These are phyloP conservation scores for Carapus acus DNA, from an alignment of 2,797 vertebrate genomes.

Conservation along the genomic window DNA sequence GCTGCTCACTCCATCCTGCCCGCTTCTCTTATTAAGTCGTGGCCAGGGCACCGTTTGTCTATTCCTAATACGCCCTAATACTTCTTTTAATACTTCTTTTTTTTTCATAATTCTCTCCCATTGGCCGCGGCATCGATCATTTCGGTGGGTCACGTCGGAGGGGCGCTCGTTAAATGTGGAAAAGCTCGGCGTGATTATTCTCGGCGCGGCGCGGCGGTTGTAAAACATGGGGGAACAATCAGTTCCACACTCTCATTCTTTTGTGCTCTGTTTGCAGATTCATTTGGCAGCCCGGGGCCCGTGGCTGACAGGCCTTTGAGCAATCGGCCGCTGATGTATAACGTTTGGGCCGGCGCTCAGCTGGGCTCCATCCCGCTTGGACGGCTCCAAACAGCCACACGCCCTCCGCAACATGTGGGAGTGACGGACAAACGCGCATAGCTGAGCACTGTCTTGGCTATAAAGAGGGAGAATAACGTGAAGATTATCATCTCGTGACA, in stretches of 20 bases:
- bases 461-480: conserved; percentile 33
- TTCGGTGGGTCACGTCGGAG: conserved; percentile 9
- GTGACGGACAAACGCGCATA: conserved; percentile 39
- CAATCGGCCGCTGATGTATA: conserved; percentile 32
- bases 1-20: too few relatives aligned
- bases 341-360: conserved; percentile 38
- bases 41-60: too few relatives aligned
- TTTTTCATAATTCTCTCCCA: conserved; percentile 13
- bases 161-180: conserved; percentile 24
- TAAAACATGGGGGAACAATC: conserved; percentile 23
- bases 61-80: too few relatives aligned
- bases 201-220: conserved; percentile 13
- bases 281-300: conserved; percentile 33
- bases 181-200: conserved; percentile 27
- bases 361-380: conserved; percentile 27
- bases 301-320: conserved; percentile 39
- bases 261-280: conserved; percentile 28
- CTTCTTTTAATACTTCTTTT: conserved; percentile 1
- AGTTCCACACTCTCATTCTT: conserved; percentile 20
- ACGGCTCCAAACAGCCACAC: not conserved
- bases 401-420: conserved; percentile 40
- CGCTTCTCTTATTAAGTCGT: conserved; percentile 5
- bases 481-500: conserved; percentile 22
- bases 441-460: conserved; percentile 27
- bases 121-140: conserved; percentile 21